A percentile compares a stretch with the other conserved stretches of the same genome.
phyloP scores from a whole-genome alignment of 2,113 vertebrate genomes.

The Climacteris rufus region DNA sequence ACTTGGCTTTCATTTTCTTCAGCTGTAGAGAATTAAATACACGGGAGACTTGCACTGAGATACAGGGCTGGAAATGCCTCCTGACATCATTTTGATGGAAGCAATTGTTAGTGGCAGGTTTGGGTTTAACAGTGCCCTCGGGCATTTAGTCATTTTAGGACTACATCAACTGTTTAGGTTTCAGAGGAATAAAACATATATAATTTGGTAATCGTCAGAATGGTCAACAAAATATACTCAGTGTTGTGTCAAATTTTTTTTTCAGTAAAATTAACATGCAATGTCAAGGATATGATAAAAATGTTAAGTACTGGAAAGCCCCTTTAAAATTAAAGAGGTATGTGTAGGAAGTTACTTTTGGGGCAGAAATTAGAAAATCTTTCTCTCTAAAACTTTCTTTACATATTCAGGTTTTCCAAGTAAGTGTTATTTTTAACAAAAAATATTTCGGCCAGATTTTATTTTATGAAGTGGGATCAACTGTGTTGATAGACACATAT shows the following conservation, averaged over 20 bases:
- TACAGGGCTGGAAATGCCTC: constrained; percentile 52
- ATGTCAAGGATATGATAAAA: not conserved
- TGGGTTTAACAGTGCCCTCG: constrained; percentile 55
- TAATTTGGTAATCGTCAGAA: not conserved
- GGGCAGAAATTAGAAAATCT: not conserved
- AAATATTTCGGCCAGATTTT: not conserved
- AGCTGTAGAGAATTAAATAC: constrained; percentile 40
- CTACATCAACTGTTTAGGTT: constrained; percentile 26
- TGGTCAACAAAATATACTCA: not conserved
- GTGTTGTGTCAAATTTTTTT: not conserved
- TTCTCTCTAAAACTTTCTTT: not conserved
- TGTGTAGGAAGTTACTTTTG: not conserved
- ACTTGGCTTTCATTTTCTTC: constrained; percentile 56
- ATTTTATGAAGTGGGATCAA: not conserved
- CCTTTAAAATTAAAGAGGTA: not conserved
- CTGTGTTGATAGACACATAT: not conserved
- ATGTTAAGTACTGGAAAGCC: not conserved
- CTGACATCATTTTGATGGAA: constrained; percentile 56
- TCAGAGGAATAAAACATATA: constrained; percentile 16
- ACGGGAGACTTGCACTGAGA: constrained; percentile 25
- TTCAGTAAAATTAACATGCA: not conserved
- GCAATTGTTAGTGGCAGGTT: constrained; percentile 58
- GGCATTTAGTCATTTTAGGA: constrained; percentile 35
- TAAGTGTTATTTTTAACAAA: not conserved
- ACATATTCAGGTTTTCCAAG: not conserved